Evolutionary conservation across 2,797 vertebrate genomes (phyloP).

Genomic region (Sylvia borin): DNA sequence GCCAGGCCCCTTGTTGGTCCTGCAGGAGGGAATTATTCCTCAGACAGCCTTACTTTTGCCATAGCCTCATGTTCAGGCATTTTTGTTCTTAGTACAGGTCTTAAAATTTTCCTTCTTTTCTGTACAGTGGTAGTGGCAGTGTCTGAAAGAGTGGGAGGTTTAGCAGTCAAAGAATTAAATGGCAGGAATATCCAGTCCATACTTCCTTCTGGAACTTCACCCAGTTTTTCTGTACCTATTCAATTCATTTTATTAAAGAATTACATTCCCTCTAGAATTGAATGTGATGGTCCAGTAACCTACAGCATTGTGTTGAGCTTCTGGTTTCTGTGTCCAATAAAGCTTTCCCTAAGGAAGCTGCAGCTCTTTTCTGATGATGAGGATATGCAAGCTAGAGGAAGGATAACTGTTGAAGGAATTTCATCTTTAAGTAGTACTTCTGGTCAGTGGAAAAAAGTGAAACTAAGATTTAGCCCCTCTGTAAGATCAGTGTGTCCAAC

Average conservation of each 20-base stretch:
- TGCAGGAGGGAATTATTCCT: not conserved
- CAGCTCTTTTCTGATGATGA: not conserved
- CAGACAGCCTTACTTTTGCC: not conserved
- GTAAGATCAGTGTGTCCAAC: not conserved
- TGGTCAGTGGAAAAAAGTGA: not conserved
- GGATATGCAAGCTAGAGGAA: not conserved
- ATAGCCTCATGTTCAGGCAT: not conserved
- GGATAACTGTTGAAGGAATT: not conserved
- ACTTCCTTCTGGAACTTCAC: constrained; percentile 3
- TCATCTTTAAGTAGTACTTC: not conserved
- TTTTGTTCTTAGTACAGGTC: not conserved
- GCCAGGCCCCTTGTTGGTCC: not conserved
- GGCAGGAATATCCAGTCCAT: not conserved
- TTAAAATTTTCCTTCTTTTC: not conserved
- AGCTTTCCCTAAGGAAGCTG: not conserved
- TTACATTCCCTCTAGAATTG: not conserved
- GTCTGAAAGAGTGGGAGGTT: not conserved
- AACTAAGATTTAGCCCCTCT: not conserved
- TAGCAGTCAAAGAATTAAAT: not conserved
- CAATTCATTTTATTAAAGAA: not conserved
- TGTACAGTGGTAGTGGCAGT: not conserved
- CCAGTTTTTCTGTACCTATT: not conserved
- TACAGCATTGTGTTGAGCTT: not conserved
- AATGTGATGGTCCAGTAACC: not conserved
- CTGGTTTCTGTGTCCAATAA: not conserved